A percentile compares a stretch with the other conserved stretches of the same genome.
Conservation (phyloP, 2,888 invertebrate genomes). For the Xestobium rufovillosum region DNA sequence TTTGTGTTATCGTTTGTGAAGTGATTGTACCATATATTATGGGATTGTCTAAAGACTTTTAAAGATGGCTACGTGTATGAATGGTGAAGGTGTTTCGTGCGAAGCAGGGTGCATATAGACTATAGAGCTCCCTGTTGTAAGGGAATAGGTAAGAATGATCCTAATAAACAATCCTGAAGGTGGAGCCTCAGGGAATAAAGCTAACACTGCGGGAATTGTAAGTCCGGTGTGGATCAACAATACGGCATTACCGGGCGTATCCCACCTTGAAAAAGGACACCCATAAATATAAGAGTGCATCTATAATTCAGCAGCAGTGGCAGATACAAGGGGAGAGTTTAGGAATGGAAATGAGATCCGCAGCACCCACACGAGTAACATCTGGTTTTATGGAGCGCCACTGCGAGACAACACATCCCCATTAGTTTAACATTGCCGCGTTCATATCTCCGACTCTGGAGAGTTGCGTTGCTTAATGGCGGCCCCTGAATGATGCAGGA, state of each 20-base stretch:
- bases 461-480: constrained; percentile 32
- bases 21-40: too few relatives aligned
- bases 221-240: constrained; percentile 26
- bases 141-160: too few relatives aligned
- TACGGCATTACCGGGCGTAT: constrained; percentile 20
- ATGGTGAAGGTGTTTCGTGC: too few relatives aligned
- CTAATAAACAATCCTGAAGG: constrained; percentile 5
- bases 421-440: constrained; percentile 38
- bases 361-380: constrained; percentile 36
- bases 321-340: constrained; percentile 31
- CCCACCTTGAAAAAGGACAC: constrained; percentile 35
- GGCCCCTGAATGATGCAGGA: constrained; percentile 29
- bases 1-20: too few relatives aligned
- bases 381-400: constrained; percentile 38
- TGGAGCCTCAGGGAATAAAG: constrained; percentile 25
- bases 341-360: constrained; percentile 36
- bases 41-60: too few relatives aligned
- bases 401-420: constrained; percentile 39
- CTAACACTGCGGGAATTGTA: constrained; percentile 18
- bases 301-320: constrained; percentile 37
- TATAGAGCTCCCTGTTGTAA: too few relatives aligned
- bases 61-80: too few relatives aligned
- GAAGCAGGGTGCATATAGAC: too few relatives aligned
- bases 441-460: constrained; percentile 35
- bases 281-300: constrained; percentile 37